Evolutionary conservation across 2,797 vertebrate species (phyloP).

Genomic region (Sphenopsis melanotis): DNA sequence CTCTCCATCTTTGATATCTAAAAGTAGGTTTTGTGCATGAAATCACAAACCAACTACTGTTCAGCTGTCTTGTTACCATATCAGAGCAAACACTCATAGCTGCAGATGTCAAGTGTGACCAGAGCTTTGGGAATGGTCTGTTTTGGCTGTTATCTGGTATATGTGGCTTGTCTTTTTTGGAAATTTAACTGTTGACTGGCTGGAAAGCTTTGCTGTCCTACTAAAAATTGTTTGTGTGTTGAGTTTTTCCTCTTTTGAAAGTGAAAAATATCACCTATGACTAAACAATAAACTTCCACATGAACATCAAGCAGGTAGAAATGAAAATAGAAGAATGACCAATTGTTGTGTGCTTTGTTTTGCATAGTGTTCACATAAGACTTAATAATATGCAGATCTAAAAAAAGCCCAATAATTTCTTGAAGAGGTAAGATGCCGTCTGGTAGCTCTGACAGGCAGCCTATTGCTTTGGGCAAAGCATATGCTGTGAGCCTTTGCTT

Average conservation of each 20-base stretch:
- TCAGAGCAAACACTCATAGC: neutral
- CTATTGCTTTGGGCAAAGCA: neutral
- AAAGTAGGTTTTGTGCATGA: neutral
- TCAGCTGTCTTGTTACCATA: neutral
- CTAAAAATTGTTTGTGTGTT: neutral
- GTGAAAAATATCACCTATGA: neutral
- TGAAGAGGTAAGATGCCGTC: neutral
- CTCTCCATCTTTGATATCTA: neutral
- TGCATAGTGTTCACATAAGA: neutral
- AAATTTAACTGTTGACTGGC: neutral
- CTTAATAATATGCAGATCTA: neutral
- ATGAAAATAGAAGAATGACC: neutral
- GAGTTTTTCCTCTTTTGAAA: neutral
- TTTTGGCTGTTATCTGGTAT: neutral
- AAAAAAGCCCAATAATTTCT: neutral
- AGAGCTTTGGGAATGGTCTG: neutral
- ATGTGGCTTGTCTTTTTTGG: neutral
- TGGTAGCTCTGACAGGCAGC: neutral
- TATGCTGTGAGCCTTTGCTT: neutral
- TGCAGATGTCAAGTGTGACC: neutral
- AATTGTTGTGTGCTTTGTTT: neutral
- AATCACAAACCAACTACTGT: neutral
- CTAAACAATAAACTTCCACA: neutral
- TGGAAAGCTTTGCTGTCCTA: neutral
- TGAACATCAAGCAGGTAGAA: neutral